Evolutionary conservation across 2,888 invertebrate genomes (phyloP), one percentile per base, ranked within the genome.

Genomic region (Tiliacea aurago): DNA sequence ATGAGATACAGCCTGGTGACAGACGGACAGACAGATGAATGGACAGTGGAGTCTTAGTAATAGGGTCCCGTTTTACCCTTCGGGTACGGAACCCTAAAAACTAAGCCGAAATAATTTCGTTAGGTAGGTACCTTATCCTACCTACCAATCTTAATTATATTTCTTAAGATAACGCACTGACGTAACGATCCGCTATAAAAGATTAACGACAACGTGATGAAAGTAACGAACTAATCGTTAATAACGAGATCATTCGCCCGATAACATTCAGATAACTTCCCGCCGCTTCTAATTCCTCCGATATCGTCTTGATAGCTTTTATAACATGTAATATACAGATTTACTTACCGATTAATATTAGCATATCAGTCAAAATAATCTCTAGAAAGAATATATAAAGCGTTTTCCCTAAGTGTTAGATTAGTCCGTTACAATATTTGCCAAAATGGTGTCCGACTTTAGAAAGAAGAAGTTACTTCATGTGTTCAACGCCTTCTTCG

Each of bases 401-500:
- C 59, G 41, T 69, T 49, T 43, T 11, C 28, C 9, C 15, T 28
- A 18, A 41, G 43, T 9, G 9, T 66, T 68, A 68, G 55, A 81
- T 80, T 78, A 83, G 64, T 80, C 51, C n/a, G 33, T 53, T 43
- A 49, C 33, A 72, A 70, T 66, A 76, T 51, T 64, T 67, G 61
- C 18, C 97, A 95, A 93, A 91, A 95, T 95, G 95, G 98, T 98
- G 94, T 98, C 98, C 83, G 98, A 98, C 87, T 99, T 98, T 95
- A 98, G 98, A 92, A 98, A 98, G 96, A 98, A 98, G 97, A 99
- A 99, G 94, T 97, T 98, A 53, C 97, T 98, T 85, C 98, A 98
- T 94, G 98, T 98, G 72, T 99, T 98, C 97, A 97, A 98, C 91
- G 97, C 98, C 63, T 98, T 98, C 95, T 98, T 98, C 89, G 99